Base-by-base conservation (phyloP, 2,888 invertebrate genomes). In the Hirtodrosophila alboralis region DNA sequence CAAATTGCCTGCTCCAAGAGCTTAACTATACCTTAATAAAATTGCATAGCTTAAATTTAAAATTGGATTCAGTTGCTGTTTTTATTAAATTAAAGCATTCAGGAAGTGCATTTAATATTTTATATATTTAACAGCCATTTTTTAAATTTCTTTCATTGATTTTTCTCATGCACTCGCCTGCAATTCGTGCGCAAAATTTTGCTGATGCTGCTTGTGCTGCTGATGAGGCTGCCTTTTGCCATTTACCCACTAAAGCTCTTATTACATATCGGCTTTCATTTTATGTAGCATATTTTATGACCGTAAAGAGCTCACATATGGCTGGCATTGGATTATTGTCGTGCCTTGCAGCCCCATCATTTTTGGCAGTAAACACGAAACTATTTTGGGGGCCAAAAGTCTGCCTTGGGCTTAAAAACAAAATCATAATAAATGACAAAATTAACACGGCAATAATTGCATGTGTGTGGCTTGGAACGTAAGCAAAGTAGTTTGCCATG, bases 371-470 rank as follows among this genome's bases (percentile, higher is more conserved):
- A 77, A 84, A 68, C 60, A 56, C 52, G 54, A 62, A 80, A 80
- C 80, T 80, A 80, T 68, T 75, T 67, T 45, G 40, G 48, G 13
- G 38, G 10, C 14, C 7, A 30, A 16, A 40, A 33, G 38, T 13
- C 10, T n/a, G 7, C 9, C 13, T 26, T 31, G 8, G 31, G 16
- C 9, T 30, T 43, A 10, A n/a, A 21, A 30, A 16, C 8, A 38
- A 40, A 43, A 63, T 63, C 59, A 84, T 78, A 83, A 84, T 80
- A 75, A 84, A 84, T 83, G 85, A 83, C 76, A 70, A 68, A 83
- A 80, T 83, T 84, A 80, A 75, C 79, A 78, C 74, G 65, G 73
- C 59, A 78, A 75, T 80, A 80, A 80, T 84, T 84, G 71, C 65
- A 48, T 54, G 70, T 53, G 57, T 27, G 57, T n/a, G n/a, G n/a